A percentile compares a stretch with the other conserved stretches of the same genome.
Conservation (phyloP, 2,113 vertebrate genomes). For the Halichoeres trimaculatus region DNA sequence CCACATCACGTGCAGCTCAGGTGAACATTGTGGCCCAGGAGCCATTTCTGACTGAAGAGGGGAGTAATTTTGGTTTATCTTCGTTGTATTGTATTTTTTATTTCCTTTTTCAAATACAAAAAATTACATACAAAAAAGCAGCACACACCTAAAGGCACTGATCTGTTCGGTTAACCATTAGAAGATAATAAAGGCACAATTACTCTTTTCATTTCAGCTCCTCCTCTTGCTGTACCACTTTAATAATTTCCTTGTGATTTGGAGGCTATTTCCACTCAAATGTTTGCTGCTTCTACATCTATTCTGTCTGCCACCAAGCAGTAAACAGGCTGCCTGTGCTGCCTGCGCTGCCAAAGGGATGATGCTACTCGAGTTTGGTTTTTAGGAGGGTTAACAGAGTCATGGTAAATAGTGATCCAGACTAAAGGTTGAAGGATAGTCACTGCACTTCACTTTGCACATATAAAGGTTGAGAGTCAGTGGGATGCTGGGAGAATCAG, state of each 20-base stretch:
- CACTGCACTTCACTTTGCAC: slow-evolving; percentile 41
- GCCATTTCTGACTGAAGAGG: not conserved
- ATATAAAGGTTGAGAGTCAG: slow-evolving; percentile 26
- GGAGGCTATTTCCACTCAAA: too few relatives aligned
- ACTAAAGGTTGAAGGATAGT: slow-evolving; percentile 33
- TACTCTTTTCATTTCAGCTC: too few relatives aligned
- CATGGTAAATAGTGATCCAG: slow-evolving; percentile 15
- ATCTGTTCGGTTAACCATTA: not conserved
- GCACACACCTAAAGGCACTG: not conserved
- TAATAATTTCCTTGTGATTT: not conserved
- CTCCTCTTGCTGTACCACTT: not conserved
- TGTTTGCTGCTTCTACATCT: not conserved
- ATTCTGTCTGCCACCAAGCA: not conserved
- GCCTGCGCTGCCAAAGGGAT: too few relatives aligned
- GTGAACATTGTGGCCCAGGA: not conserved
- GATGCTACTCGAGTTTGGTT: too few relatives aligned
- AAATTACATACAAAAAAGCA: not conserved
- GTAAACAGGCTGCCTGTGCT: slow-evolving; percentile 19
- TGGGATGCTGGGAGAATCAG: slow-evolving; percentile 8
- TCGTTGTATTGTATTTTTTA: not conserved
- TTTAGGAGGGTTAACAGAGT: not conserved
- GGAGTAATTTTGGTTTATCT: not conserved
- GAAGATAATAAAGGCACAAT: too few relatives aligned
- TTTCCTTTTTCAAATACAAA: not conserved
- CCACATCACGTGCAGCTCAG: not conserved